Evolutionary conservation across 2,888 invertebrate genomes (phyloP).

Genomic region (Perizoma flavofasciatum): DNA sequence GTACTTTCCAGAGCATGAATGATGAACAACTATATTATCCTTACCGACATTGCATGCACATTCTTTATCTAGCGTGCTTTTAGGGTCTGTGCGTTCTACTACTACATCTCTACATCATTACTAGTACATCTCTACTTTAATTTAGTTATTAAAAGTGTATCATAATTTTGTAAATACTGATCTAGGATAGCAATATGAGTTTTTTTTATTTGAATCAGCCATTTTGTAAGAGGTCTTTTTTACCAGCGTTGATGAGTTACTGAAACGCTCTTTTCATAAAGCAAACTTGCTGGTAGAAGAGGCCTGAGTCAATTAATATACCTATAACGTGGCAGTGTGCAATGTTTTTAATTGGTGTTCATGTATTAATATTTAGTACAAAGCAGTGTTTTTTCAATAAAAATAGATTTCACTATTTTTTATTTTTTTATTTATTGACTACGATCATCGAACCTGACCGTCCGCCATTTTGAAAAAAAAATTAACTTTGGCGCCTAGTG

Average conservation of each 20-base stretch:
- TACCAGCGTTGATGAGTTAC: too few species aligned
- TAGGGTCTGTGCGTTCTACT: too few species aligned
- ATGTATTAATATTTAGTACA: slow-evolving; percentile 31
- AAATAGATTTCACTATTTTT: slow-evolving; percentile 52
- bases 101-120: too few species aligned
- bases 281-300: too few species aligned
- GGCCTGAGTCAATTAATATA: background rate
- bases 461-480: too few species aligned
- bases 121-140: background rate
- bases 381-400: slow-evolving; percentile 49
- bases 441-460: too few species aligned
- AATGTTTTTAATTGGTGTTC: slow-evolving; percentile 14
- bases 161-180: slow-evolving; percentile 1
- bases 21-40: too few species aligned
- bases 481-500: too few species aligned
- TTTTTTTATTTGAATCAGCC: background rate
- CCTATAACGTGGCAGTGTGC: slow-evolving; percentile 7
- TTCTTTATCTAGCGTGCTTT: too few species aligned
- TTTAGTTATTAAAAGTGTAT: background rate
- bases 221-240: background rate
- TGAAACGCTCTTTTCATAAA: too few species aligned
- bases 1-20: too few species aligned
- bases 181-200: background rate
- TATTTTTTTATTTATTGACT: background rate
- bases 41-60: too few species aligned